A percentile compares a stretch with the other conserved stretches of the same genome.
Conservation (phyloP, 2,888 invertebrate genomes). For the Stenodema calcarata region DNA sequence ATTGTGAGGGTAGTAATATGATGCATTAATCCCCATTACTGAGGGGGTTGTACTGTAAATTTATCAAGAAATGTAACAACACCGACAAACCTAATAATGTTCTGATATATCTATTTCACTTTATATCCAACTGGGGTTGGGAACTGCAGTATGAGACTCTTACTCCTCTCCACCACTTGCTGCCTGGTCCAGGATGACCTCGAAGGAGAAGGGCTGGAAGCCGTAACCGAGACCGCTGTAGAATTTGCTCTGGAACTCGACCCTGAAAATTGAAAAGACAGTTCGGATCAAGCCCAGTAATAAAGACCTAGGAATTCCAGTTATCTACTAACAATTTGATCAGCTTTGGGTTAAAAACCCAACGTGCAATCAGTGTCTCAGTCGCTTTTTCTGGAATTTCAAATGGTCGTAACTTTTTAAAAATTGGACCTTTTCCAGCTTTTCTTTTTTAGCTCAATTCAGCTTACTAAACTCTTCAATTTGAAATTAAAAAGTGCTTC, state of each 20-base stretch:
- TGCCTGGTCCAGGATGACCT: slow-evolving; percentile 64
- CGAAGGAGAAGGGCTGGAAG: slow-evolving; percentile 75
- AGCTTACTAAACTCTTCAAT: too few species aligned
- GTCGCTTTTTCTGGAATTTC: too few species aligned
- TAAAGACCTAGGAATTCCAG: too few species aligned
- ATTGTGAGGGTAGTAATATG: neutral
- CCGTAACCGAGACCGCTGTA: slow-evolving; percentile 71
- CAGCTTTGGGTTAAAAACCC: too few species aligned
- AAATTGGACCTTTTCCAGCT: too few species aligned
- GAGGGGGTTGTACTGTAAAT: neutral
- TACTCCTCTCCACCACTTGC: slow-evolving; percentile 54
- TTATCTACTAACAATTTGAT: too few species aligned
- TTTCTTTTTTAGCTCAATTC: too few species aligned
- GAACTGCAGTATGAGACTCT: slow-evolving; percentile 40
- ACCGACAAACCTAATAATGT: neutral
- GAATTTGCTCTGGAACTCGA: slow-evolving; percentile 80
- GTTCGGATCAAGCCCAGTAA: too few species aligned
- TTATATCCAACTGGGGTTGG: neutral
- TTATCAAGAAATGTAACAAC: neutral
- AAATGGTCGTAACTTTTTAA: too few species aligned
- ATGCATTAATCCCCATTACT: neutral
- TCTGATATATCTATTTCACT: neutral
- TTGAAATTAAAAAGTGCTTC: too few species aligned
- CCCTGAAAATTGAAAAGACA: slow-evolving; percentile 64
- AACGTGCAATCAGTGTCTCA: too few species aligned